Conservation (phyloP, 2,113 vertebrate genomes). For the Ancistrus triradiatus region DNA sequence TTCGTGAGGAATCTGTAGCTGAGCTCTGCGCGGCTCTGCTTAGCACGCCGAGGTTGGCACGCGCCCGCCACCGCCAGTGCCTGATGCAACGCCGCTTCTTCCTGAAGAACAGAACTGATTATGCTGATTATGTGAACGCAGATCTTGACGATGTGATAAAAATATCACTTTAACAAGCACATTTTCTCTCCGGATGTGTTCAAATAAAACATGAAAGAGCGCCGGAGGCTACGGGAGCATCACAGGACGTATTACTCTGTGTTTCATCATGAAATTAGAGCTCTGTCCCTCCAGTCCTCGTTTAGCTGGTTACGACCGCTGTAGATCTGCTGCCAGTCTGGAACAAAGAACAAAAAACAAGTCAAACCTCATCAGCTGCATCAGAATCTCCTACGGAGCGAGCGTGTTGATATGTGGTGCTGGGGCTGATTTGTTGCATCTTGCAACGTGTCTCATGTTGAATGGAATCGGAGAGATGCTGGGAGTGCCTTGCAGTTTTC, state of each 20-base stretch:
- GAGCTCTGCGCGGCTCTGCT: slow-evolving; percentile 23
- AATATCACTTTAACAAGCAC: slow-evolving; percentile 41
- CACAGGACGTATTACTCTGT: slow-evolving; percentile 36
- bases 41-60: slow-evolving; percentile 26
- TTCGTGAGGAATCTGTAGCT: slow-evolving; percentile 1
- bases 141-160: slow-evolving; percentile 42
- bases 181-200: slow-evolving; percentile 34
- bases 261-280: slow-evolving; percentile 50
- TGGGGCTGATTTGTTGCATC: too few species aligned
- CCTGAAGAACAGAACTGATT: slow-evolving; percentile 30
- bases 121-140: slow-evolving; percentile 34
- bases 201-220: slow-evolving; percentile 32
- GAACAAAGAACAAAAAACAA: too few species aligned
- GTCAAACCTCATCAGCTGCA: too few species aligned
- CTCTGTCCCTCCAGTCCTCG: slow-evolving; percentile 41
- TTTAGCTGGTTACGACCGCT: slow-evolving; percentile 42
- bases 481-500: too few species aligned
- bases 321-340: slow-evolving; percentile 33
- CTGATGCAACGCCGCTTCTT: slow-evolving; percentile 30
- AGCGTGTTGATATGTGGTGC: too few species aligned
- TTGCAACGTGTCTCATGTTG: too few species aligned
- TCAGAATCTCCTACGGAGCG: too few species aligned
- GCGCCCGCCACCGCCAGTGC: slow-evolving; percentile 10
- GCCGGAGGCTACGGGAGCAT: slow-evolving; percentile 38
- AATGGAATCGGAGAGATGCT: too few species aligned